phyloP scores from a whole-genome alignment of 2,113 vertebrate species.

The Cyphomyrus plagiostoma region DNA sequence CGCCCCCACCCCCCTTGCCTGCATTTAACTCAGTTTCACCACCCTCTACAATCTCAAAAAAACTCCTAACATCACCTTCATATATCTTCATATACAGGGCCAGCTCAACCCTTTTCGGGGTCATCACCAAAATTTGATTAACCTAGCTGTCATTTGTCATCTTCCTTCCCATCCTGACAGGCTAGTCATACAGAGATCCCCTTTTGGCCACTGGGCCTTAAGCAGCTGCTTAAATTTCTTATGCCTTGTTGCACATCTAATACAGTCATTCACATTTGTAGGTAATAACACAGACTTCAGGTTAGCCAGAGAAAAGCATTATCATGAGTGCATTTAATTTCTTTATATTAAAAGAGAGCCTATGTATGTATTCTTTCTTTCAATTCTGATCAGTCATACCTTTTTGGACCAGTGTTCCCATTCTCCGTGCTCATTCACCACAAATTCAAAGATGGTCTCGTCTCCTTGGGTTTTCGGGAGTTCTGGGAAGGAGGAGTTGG shows the following conservation, averaged over 20 bases:
- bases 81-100: neutral
- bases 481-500: slow-evolving; percentile 53
- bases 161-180: neutral
- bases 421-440: slow-evolving; percentile 56
- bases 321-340: neutral
- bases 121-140: neutral
- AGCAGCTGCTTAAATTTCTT: neutral
- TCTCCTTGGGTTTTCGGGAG: slow-evolving; percentile 61
- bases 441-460: slow-evolving; percentile 74
- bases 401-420: slow-evolving; percentile 75
- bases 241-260: neutral
- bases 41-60: neutral
- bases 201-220: neutral
- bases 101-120: neutral
- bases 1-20: neutral
- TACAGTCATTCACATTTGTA: neutral
- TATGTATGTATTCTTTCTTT: neutral
- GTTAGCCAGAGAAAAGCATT: neutral
- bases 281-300: neutral
- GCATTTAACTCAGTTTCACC: neutral
- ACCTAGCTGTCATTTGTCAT: neutral
- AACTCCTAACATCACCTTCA: neutral
- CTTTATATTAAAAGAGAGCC: neutral
- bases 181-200: neutral
- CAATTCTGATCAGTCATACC: slow-evolving; percentile 40